These are phyloP conservation scores for Heliconius hermathena DNA, from an alignment of 1,140 invertebrate species.

Conservation along the genomic window DNA sequence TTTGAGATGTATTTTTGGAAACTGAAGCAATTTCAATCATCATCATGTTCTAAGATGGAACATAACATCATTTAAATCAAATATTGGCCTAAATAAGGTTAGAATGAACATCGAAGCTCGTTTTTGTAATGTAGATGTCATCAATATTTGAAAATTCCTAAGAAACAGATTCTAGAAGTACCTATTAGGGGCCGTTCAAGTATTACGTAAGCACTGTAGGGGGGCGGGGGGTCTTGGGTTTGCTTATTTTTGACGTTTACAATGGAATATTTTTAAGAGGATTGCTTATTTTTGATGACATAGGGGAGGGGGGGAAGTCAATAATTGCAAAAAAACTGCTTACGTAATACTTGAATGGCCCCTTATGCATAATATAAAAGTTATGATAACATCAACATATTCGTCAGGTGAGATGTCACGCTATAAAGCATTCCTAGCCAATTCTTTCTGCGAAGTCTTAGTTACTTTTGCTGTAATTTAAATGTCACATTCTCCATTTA, in stretches of 20 bases:
- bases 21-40: neutral
- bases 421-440: constrained; percentile 22
- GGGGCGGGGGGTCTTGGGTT: no score
- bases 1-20: constrained; percentile 6
- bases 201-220: no score
- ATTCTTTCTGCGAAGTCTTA: constrained; percentile 22
- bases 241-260: no score
- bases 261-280: no score
- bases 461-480: constrained; percentile 1
- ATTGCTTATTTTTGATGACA: no score
- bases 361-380: constrained; percentile 5
- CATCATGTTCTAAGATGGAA: neutral
- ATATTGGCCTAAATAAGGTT: neutral
- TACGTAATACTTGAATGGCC: no score
- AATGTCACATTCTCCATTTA: constrained; percentile 1
- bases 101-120: neutral
- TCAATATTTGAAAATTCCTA: neutral
- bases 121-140: neutral
- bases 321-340: no score
- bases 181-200: no score
- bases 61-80: neutral
- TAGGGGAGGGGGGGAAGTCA: no score
- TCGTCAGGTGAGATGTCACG: constrained; percentile 4
- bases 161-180: neutral
- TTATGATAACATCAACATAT: constrained; percentile 6